Percentiles rank a stretch among this genome's conserved stretches.
Conservation (phyloP, 1,140 invertebrate species). For the Yoshiicerus persimilis region DNA sequence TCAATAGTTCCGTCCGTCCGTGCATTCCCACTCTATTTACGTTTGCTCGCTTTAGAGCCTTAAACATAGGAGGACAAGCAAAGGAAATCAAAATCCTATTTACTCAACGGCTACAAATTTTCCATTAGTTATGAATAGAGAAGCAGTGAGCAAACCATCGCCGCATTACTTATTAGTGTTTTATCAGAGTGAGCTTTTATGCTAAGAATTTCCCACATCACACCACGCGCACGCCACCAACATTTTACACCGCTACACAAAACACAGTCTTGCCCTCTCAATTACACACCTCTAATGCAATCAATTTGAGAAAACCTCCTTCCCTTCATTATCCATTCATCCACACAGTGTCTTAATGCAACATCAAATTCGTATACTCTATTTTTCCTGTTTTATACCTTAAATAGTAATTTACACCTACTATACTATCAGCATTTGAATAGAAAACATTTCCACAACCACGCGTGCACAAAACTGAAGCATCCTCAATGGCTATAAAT, state of each 20-base stretch:
- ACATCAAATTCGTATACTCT: too few species aligned
- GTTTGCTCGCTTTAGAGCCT: not conserved
- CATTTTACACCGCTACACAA: too few species aligned
- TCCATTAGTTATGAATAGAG: not conserved
- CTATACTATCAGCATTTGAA: too few species aligned
- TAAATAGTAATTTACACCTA: too few species aligned
- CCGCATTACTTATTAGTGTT: not conserved
- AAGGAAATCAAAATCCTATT: not conserved
- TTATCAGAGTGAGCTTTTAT: not conserved
- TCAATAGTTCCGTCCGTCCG: not conserved
- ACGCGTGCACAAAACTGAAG: too few species aligned
- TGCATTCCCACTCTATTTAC: not conserved
- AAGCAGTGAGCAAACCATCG: not conserved
- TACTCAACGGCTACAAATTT: not conserved
- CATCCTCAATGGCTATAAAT: too few species aligned
- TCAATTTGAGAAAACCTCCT: not conserved
- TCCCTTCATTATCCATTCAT: not conserved
- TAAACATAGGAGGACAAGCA: not conserved
- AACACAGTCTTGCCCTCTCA: not conserved
- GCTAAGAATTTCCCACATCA: not conserved
- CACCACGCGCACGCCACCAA: not conserved
- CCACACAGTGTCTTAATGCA: too few species aligned
- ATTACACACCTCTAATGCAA: not conserved
- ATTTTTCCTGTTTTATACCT: too few species aligned
- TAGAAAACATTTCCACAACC: too few species aligned